phyloP scores from a whole-genome alignment of 2,113 vertebrate species.

The Saccopteryx bilineata region DNA sequence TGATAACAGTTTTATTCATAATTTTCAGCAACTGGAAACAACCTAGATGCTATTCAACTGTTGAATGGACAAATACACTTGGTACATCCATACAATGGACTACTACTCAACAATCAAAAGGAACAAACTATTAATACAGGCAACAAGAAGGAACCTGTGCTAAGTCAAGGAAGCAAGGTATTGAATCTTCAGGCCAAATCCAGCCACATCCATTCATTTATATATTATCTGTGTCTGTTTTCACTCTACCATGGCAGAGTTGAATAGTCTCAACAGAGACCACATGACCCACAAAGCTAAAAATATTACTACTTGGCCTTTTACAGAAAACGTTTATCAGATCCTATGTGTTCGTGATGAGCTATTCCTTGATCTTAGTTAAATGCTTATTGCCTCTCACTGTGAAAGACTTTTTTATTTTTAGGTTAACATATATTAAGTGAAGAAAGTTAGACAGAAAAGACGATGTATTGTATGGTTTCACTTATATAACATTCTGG shows the following conservation, averaged over 20 bases:
- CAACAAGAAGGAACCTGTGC: neutral
- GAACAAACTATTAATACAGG: neutral
- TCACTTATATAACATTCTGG: neutral
- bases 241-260: neutral
- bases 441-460: neutral
- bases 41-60: neutral
- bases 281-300: neutral
- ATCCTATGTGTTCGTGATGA: neutral
- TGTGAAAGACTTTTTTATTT: neutral
- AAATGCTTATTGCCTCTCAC: neutral
- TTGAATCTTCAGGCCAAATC: neutral
- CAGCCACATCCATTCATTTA: neutral
- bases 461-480: neutral
- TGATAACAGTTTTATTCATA: slow-evolving; percentile 11
- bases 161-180: neutral
- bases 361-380: neutral
- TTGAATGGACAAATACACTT: neutral
- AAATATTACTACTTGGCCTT: neutral
- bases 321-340: neutral
- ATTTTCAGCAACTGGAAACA: neutral
- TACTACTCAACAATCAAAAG: neutral
- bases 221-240: neutral
- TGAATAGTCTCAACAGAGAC: neutral
- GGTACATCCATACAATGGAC: neutral
- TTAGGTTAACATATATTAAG: neutral